Percentiles rank a stretch among this genome's conserved stretches.
Evolutionary conservation across 1,140 invertebrate species (phyloP).

Genomic region (Drosophila guanche): DNA sequence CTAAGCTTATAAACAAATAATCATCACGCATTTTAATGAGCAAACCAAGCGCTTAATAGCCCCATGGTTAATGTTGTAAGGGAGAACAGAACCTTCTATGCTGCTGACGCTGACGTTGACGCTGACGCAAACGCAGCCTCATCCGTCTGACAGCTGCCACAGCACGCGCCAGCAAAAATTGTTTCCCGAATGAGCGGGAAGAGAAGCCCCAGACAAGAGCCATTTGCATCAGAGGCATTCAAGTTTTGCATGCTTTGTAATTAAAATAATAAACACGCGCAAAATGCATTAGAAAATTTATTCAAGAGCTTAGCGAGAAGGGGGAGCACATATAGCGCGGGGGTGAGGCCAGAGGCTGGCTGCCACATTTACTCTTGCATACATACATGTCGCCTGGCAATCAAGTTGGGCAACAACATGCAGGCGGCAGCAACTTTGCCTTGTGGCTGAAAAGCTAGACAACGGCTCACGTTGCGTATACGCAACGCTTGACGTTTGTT

Average conservation of each 20-base stretch:
- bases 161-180: slow-evolving; percentile 51
- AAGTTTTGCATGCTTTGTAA: slow-evolving; percentile 67
- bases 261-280: slow-evolving; percentile 82
- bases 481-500: slow-evolving; percentile 72
- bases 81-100: neutral
- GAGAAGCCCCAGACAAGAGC: slow-evolving; percentile 35
- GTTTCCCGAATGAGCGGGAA: neutral
- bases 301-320: slow-evolving; percentile 25
- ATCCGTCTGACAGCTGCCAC: slow-evolving; percentile 46
- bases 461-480: slow-evolving; percentile 70
- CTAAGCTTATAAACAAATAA: slow-evolving; percentile 70
- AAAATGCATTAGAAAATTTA: slow-evolving; percentile 74
- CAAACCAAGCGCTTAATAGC: slow-evolving; percentile 66
- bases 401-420: slow-evolving; percentile 4
- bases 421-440: slow-evolving; percentile 15
- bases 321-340: neutral
- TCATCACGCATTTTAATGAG: slow-evolving; percentile 74
- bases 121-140: slow-evolving; percentile 5
- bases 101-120: neutral
- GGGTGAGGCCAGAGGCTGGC: too few species aligned
- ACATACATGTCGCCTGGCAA: too few species aligned
- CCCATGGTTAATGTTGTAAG: slow-evolving; percentile 55
- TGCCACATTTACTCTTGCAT: too few species aligned
- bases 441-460: slow-evolving; percentile 32
- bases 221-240: slow-evolving; percentile 66